These are phyloP conservation scores for Tortricodes alternella DNA, from an alignment of 2,888 invertebrate species.

Conservation along the genomic window DNA sequence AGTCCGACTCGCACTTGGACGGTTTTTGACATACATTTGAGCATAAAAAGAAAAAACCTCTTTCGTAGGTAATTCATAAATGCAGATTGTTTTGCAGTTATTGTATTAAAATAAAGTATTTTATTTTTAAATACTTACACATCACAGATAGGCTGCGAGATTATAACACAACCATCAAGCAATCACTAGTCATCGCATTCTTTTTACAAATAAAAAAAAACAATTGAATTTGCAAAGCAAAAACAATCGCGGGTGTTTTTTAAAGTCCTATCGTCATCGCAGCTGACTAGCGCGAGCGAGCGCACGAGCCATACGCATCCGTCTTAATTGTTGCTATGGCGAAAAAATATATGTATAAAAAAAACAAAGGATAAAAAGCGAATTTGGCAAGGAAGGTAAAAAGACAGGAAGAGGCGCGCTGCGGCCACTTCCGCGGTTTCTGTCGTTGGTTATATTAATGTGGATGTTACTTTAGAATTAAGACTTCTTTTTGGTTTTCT, in stretches of 20 bases:
- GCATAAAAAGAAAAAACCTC: no score
- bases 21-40: no score
- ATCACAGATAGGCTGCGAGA: no score
- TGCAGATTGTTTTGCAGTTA: no score
- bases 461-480: slow-evolving; percentile 50
- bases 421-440: slow-evolving; percentile 77
- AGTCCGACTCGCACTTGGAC: no score
- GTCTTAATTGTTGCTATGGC: slow-evolving; percentile 54
- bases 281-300: slow-evolving; percentile 50
- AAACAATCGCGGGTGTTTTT: slow-evolving; percentile 37
- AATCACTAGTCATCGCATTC: neutral
- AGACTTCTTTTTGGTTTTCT: no score
- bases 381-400: slow-evolving; percentile 70
- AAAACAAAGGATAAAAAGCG: slow-evolving; percentile 61
- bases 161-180: neutral
- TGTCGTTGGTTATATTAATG: slow-evolving; percentile 36
- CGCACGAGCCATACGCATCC: slow-evolving; percentile 72
- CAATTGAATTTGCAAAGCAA: slow-evolving; percentile 31
- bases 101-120: no score
- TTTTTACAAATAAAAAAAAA: neutral
- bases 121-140: no score
- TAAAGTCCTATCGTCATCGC: slow-evolving; percentile 53
- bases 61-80: no score
- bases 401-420: slow-evolving; percentile 77
- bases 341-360: slow-evolving; percentile 51